Conservation (phyloP, 2,888 invertebrate species). For the Leptinotarsa rubiginosa region DNA sequence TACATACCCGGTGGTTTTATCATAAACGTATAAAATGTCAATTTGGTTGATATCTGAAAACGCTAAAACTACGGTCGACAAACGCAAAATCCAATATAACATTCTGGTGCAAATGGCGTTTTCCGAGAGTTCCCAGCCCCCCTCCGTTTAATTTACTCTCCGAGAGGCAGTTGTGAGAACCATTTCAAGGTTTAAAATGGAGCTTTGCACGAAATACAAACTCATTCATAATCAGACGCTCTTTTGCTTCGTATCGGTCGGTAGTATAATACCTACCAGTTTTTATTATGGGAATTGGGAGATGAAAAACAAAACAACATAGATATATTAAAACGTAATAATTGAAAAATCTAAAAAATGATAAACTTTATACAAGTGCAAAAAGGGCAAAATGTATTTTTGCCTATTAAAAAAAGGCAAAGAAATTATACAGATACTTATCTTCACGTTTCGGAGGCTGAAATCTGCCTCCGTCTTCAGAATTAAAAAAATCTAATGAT, state of each 20-base stretch:
- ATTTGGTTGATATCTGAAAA: too few species aligned
- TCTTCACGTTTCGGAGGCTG: too few species aligned
- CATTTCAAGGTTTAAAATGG: slow-evolving; percentile 40
- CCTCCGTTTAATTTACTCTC: slow-evolving; percentile 36
- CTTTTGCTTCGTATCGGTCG: slow-evolving; percentile 11
- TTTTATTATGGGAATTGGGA: not conserved
- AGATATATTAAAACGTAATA: not conserved
- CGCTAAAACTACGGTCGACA: too few species aligned
- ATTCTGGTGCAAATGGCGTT: slow-evolving; percentile 36
- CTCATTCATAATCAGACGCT: slow-evolving; percentile 41
- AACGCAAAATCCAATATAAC: not conserved
- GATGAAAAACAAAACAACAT: not conserved
- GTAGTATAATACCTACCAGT: not conserved
- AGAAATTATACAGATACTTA: too few species aligned
- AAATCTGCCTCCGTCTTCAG: too few species aligned
- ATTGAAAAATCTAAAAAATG: too few species aligned
- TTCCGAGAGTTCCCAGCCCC: slow-evolving; percentile 27
- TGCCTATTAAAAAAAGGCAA: too few species aligned
- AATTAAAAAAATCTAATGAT: too few species aligned
- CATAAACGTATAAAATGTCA: too few species aligned
- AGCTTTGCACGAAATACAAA: slow-evolving; percentile 34
- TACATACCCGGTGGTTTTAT: too few species aligned
- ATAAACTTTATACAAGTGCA: too few species aligned
- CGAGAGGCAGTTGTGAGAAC: slow-evolving; percentile 42
- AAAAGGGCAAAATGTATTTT: too few species aligned